Evolutionary conservation across 2,113 vertebrate genomes (phyloP).

Genomic region (Symphodus melops): DNA sequence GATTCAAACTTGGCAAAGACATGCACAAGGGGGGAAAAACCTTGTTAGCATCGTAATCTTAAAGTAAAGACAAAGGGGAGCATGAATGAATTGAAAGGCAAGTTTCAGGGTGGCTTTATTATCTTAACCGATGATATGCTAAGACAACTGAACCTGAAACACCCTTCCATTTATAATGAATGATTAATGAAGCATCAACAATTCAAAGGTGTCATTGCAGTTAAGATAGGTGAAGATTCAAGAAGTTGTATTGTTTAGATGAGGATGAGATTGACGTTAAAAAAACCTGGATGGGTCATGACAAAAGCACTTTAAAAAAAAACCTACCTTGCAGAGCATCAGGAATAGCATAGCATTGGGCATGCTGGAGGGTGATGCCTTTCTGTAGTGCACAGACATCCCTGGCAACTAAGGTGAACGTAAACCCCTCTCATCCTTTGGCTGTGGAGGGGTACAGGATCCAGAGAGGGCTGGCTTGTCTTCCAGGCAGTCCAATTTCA

Average conservation of each 20-base stretch:
- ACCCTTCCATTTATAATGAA: constrained; percentile 42
- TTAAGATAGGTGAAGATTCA: constrained; percentile 34
- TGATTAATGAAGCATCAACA: constrained; percentile 23
- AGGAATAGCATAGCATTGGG: constrained; percentile 90
- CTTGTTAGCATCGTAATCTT: not conserved
- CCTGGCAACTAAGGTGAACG: constrained; percentile 76
- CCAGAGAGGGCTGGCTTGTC: constrained; percentile 82
- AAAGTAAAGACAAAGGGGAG: not conserved
- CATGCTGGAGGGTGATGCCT: constrained; percentile 87
- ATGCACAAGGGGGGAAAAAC: constrained; percentile 5
- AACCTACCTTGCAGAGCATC: constrained; percentile 95
- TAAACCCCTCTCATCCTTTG: constrained; percentile 79
- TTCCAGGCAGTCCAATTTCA: constrained; percentile 79
- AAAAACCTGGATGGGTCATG: not conserved
- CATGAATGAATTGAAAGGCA: constrained; percentile 4
- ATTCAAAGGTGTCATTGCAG: constrained; percentile 27
- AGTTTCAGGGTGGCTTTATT: not conserved
- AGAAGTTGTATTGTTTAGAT: not conserved
- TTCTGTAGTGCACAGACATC: constrained; percentile 81
- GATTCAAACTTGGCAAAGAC: not conserved
- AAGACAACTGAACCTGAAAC: constrained; percentile 43
- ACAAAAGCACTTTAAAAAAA: not conserved
- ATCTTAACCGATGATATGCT: constrained; percentile 37
- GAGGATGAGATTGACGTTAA: not conserved
- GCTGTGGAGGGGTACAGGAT: constrained; percentile 74